Base-by-base conservation (phyloP, 2,888 invertebrate species). In the Cyclophora punctaria region DNA sequence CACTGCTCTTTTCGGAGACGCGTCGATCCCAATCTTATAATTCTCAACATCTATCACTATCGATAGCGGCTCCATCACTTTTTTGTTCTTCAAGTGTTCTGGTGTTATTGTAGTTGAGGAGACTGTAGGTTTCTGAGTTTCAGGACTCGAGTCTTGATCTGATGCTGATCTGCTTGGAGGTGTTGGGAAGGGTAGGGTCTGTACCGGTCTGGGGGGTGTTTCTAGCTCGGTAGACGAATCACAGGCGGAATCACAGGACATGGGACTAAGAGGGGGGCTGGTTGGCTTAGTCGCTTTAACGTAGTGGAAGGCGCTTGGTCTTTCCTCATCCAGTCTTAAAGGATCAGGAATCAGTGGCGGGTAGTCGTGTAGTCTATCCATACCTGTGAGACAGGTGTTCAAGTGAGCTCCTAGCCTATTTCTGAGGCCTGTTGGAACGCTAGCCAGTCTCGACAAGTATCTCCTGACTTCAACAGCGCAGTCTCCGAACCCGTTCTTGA, bases 401-500 rank as follows among this genome's bases (percentile, higher is more conserved):
- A 94, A 80, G 70, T 94, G 94, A 48, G 89, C 90, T 41, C 91
- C 90, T 3, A 94, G 83, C n/a, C 93, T 84, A 60, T 92, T 90
- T 48, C 92, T 84, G 3, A 93, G 60, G 3, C 83, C 89, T 66
- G 71, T 90, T 64, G 64, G 90, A 5, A 93, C 91, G 64, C 91
- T 92, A 55, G 93, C 93, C 42, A 93, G 77, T 58, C 92, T 85
- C 35, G 89, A 90, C 45, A 94, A 90, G 80, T 93, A 94, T 64
- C 93, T 86, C 53, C 92, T 91, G 41, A 95, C 95, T 85, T 97
- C 96, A 20, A 92, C 92, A 33, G 95, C 96, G 75, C 97, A 97
- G 78, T 97, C 97, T 49, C 93, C 93, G 85, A 96, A 97, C 59
- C 97, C 97, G 34, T 95, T 91, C 58, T 94, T 93, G 87, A 96